Base-by-base conservation (phyloP, 2,797 vertebrate genomes). In the Perodicticus potto region DNA sequence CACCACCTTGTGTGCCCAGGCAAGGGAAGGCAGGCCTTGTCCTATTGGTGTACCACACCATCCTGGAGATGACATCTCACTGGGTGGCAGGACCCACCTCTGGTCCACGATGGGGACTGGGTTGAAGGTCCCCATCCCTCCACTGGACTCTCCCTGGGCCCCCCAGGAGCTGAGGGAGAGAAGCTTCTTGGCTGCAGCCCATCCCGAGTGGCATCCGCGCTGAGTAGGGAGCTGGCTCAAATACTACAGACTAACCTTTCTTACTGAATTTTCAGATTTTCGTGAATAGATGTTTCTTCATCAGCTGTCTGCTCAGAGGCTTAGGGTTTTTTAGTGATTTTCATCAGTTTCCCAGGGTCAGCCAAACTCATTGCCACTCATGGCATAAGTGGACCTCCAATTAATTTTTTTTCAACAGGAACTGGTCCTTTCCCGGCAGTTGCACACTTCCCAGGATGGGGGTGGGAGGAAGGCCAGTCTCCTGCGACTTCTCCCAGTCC, bases 381-480 rank as follows among this genome's bases (percentile, higher is more conserved):
- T 0, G 22, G 29, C 3, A 11, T n/a, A 85, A 53, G 29, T 70
- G 0, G 0, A 7, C 32, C 80, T 29, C 32, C 23, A 67, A 34
- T 34, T 95, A 91, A 96, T 90, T 59, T 27, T 55, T 63, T 89
- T 80, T 65, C 90, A 19, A 43, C 27, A 20, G 37, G 72, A 92
- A 34, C 3, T 22, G 25, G 27, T 61, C 27, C 32, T 80, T 61
- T n/a, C 34, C 40, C 29, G 16, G 5, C n/a, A 9, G 32, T 1
- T 14, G 20, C 25, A 57, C 7, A 0, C 0, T 10, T 7, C 53
- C 23, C 0, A 55, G n/a, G 8, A 32, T 43, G 14, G 23, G 23
- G 53, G 22, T 5, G 17, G n/a, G 57, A 43, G 32, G 7, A 29
- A 59, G 45, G 29, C 29, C 1, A 32, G 32, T 32, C 32, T 32